Evolutionary conservation across 2,888 invertebrate species (phyloP).

Genomic region (Harpalus rubripes): DNA sequence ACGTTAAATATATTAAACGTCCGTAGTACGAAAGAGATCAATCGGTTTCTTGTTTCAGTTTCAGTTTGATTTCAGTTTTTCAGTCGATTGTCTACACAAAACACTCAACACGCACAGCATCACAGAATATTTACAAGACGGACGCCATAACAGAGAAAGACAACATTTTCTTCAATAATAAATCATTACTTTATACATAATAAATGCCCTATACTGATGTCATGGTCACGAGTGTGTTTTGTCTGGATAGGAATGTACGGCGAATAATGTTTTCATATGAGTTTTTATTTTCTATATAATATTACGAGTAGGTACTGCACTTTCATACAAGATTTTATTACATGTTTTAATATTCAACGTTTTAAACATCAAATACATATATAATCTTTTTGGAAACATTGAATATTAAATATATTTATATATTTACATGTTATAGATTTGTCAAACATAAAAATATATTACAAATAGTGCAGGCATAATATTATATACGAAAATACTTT

Average conservation of each 20-base stretch:
- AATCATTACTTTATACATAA: neutral
- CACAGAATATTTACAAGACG: constrained; percentile 56
- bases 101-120: constrained; percentile 51
- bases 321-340: neutral
- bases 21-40: constrained; percentile 62
- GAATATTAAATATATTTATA: constrained; percentile 8
- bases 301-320: neutral
- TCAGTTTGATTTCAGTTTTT: constrained; percentile 3
- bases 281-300: neutral
- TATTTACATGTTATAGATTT: constrained; percentile 7
- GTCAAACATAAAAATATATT: constrained; percentile 4
- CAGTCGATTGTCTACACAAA: constrained; percentile 38
- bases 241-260: neutral
- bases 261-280: neutral
- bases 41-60: constrained; percentile 12
- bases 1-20: constrained; percentile 47
- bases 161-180: neutral
- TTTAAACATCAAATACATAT: constrained; percentile 4
- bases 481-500: neutral
- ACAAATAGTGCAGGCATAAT: neutral
- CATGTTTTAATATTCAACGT: constrained; percentile 1
- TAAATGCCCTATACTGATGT: neutral
- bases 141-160: constrained; percentile 33
- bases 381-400: constrained; percentile 7
- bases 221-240: too few relatives aligned